Percentiles rank a stretch among this genome's conserved stretches.
phyloP scores from a whole-genome alignment of 2,797 vertebrate species.

The Sphenopsis melanotis region DNA sequence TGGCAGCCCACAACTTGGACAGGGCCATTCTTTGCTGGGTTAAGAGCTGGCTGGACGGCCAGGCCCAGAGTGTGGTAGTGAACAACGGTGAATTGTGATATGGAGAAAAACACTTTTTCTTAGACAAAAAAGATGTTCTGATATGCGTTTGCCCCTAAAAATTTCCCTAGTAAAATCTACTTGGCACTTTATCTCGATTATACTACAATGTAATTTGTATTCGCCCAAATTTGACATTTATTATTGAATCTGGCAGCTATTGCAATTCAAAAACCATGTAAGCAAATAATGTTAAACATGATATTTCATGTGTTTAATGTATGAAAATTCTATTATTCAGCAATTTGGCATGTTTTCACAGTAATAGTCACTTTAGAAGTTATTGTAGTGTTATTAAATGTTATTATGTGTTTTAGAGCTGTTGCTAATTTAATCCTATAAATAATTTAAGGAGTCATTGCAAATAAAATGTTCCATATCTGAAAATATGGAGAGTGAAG shows the following conservation, averaged over 20 bases:
- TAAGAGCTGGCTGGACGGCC: background rate
- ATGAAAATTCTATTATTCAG: background rate
- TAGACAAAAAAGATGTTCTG: background rate
- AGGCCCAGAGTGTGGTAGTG: background rate
- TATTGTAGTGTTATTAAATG: background rate
- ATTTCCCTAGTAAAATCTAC: background rate
- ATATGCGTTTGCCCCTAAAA: background rate
- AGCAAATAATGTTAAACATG: background rate
- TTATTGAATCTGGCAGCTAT: background rate
- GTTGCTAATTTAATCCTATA: background rate
- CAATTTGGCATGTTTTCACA: background rate
- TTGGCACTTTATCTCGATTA: background rate
- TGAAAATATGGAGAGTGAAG: background rate
- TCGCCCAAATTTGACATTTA: background rate
- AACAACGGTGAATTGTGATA: background rate
- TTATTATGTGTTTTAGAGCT: background rate
- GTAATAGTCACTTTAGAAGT: background rate
- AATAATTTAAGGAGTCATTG: background rate
- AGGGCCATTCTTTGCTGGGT: background rate
- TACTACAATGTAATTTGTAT: background rate
- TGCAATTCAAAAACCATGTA: background rate
- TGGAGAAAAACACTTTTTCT: background rate
- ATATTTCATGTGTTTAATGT: background rate
- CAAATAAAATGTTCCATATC: background rate
- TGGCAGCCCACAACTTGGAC: background rate